Base-by-base conservation (phyloP, 2,888 invertebrate genomes). In the Galeruca laticollis region DNA sequence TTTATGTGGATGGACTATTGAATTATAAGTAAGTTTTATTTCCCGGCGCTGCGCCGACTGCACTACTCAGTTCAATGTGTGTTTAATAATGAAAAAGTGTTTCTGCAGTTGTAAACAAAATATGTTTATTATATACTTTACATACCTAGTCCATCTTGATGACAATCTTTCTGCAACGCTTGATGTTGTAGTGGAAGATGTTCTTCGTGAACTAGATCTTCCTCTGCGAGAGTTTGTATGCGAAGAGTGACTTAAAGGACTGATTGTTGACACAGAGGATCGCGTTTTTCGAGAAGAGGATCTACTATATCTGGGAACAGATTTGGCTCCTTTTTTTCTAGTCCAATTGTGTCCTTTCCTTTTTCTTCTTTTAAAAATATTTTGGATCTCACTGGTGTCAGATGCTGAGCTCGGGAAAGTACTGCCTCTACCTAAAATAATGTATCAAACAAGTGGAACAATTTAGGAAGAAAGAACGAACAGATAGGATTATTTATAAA, bases 301-400 rank as follows among this genome's bases (percentile, higher is more conserved):
- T 21, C 21, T n/a, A 6, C 5, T 9, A 37, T 49, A 60, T 66
- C 59, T 66, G 26, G 52, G 52, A 8, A 10, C 2, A n/a, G 66
- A 59, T 56, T 51, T 60, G 13, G 59, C 66, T 5, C 66, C 37
- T 54, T 66, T 66, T 6, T 21, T 13, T 40, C 65, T 57, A 2
- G 65, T 59, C 71, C 71, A 68, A 47, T 64, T 68, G 20, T 68
- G 71, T 0, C 71, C 71, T 33, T 51, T 68, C 31, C 35, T 60
- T 15, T 66, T 65, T 26, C 54, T 65, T 26, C 61, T 47, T 56
- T 61, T 62, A 20, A 65, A 49, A 20, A 70, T 68, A 11, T 40
- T 54, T 2, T 13, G 54, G 20, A 69, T 37, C 35, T 69, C 66
- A 35, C 69, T 71, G 13, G 49, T 47, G 35, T 66, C 63, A 10